Evolutionary conservation across 2,113 vertebrate species (phyloP).

Genomic region (Pimephales promelas): DNA sequence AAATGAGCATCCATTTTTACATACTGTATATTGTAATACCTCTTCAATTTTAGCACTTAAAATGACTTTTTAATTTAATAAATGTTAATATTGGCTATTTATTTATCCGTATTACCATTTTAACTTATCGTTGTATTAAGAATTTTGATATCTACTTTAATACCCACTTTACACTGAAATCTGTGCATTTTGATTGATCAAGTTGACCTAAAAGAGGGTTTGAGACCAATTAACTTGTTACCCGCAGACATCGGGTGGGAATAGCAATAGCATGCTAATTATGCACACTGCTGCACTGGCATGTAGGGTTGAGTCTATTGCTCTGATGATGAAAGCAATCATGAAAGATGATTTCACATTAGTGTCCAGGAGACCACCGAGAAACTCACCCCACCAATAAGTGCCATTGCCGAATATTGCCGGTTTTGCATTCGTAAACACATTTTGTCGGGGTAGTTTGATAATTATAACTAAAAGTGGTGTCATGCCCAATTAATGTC

Average conservation of each 20-base stretch:
- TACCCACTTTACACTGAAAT: not conserved
- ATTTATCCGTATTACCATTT: not conserved
- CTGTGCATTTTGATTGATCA: conserved; percentile 12
- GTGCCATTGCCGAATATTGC: conserved; percentile 29
- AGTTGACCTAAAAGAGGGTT: conserved; percentile 77
- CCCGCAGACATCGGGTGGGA: conserved; percentile 73
- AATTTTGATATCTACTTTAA: not conserved
- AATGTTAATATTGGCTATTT: not conserved
- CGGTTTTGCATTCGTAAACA: conserved; percentile 84
- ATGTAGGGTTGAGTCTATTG: conserved; percentile 69
- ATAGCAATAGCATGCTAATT: conserved; percentile 80
- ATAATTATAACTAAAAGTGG: conserved; percentile 99
- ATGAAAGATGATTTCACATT: conserved; percentile 69
- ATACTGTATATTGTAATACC: not conserved
- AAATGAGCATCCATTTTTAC: not conserved
- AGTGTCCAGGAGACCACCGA: conserved; percentile 68
- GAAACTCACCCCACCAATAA: conserved; percentile 61
- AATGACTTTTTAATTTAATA: not conserved
- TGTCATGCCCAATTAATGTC: conserved; percentile 99
- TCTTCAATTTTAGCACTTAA: not conserved
- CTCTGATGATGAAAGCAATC: conserved; percentile 77
- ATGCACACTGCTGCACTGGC: conserved; percentile 65
- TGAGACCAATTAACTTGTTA: conserved; percentile 81
- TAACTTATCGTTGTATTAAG: not conserved
- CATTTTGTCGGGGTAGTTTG: conserved; percentile 93